A percentile compares a stretch with the other conserved stretches of the same genome.
phyloP scores from a whole-genome alignment of 1,140 invertebrate species.

The Trissolcus basalis region DNA sequence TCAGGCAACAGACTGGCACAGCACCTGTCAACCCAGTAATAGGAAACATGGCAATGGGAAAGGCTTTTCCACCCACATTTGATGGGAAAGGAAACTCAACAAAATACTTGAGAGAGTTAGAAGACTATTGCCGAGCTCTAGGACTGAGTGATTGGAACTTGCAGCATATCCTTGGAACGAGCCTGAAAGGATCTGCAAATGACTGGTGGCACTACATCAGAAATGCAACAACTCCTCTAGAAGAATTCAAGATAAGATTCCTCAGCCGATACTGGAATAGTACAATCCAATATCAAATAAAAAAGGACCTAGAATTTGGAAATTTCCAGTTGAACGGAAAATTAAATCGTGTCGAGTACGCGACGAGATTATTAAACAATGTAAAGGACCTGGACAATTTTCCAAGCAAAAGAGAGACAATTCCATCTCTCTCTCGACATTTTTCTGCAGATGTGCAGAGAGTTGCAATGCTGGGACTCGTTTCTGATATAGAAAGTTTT shows the following conservation, averaged over 20 bases:
- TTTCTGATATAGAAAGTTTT: background rate
- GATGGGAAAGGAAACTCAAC: background rate
- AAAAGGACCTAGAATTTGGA: background rate
- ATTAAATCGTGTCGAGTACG: background rate
- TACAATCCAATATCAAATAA: background rate
- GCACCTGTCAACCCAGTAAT: background rate
- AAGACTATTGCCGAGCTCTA: background rate
- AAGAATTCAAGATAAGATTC: background rate
- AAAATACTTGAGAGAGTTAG: background rate
- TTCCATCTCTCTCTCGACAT: background rate
- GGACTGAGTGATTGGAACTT: background rate
- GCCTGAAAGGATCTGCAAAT: background rate
- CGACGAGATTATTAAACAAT: background rate
- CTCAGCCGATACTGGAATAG: background rate
- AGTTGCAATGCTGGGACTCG: background rate
- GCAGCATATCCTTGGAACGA: background rate
- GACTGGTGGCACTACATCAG: background rate
- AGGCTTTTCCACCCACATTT: background rate
- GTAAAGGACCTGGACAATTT: background rate
- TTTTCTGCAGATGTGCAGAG: background rate
- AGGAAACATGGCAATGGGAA: background rate
- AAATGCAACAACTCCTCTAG: background rate
- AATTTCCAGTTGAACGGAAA: background rate
- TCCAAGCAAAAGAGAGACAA: background rate
- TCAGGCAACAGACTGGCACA: background rate